Evolutionary conservation across 2,888 invertebrate genomes (phyloP), one percentile per base, ranked within the genome.

Genomic region (Glomeris marginata): DNA sequence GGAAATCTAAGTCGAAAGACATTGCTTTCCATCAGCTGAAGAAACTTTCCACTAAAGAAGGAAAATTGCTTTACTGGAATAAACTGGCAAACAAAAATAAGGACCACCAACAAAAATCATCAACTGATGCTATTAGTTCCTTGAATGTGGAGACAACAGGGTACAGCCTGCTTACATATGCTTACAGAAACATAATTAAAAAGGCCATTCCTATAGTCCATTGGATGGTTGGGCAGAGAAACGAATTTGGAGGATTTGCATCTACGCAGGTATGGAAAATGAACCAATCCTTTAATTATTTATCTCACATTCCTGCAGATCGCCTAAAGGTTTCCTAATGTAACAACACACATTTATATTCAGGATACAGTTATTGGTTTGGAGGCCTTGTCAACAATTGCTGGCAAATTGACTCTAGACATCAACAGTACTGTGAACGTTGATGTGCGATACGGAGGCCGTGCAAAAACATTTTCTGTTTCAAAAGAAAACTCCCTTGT

Each of bases 241-340:
- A 77, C 52, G 68, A 76, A 2, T 67, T 74, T 2, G 85, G 85
- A 33, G 84, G 83, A 1, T 84, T 84, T 59, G 66, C 76, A 0
- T 78, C 84, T 1, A 84, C 85, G 0, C 84, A 81, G 72, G 78
- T 77, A n/a, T n/a, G n/a, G n/a, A n/a, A n/a, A n/a, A n/a, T n/a
- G n/a, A n/a, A n/a, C n/a, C n/a, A n/a, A n/a, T n/a, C n/a, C n/a
- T n/a, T n/a, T n/a, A n/a, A n/a, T n/a, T n/a, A n/a, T n/a, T n/a
- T n/a, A n/a, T n/a, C n/a, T n/a, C n/a, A n/a, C n/a, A n/a, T n/a
- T n/a, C 28, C n/a, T n/a, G n/a, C n/a, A n/a, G 8, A 28, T 28
- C n/a, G n/a, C n/a, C n/a, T n/a, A n/a, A n/a, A 28, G 8, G 28
- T 8, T 3, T 28, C 28, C 8, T 28, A 28, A 28, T 28, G 28